These are phyloP conservation scores for Caenorhabditis inopinata DNA, from an alignment of 1,140 invertebrate genomes.

Conservation along the genomic window DNA sequence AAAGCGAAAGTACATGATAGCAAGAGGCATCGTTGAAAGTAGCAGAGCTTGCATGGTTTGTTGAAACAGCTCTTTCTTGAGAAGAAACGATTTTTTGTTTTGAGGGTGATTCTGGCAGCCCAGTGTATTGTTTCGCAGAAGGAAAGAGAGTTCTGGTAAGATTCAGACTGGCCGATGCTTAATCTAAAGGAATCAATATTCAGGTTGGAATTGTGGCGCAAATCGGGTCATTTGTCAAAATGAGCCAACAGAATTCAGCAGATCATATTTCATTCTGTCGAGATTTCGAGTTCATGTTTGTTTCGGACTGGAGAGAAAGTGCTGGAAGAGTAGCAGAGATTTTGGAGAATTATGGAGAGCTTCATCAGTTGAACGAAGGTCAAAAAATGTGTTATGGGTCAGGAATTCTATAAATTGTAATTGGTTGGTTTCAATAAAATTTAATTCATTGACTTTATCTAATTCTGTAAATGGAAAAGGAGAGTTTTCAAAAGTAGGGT, in stretches of 20 bases:
- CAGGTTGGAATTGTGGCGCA: not conserved
- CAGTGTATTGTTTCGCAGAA: not conserved
- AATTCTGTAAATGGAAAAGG: too few relatives aligned
- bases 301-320: slow-evolving; percentile 21
- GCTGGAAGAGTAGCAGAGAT: slow-evolving; percentile 1
- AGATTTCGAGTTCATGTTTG: not conserved
- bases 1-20: not conserved
- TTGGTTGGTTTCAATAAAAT: not conserved
- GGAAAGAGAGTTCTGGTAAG: not conserved
- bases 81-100: not conserved
- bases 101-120: slow-evolving; percentile 14
- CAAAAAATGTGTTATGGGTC: not conserved
- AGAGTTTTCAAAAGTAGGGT: too few relatives aligned
- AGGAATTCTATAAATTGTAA: not conserved
- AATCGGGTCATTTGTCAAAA: not conserved
- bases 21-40: not conserved
- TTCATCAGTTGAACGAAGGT: not conserved
- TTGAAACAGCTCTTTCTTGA: not conserved
- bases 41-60: not conserved
- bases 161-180: too few relatives aligned
- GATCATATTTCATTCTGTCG: not conserved
- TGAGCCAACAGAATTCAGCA: not conserved
- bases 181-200: not conserved
- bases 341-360: not conserved
- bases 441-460: too few relatives aligned